Percentiles rank a stretch among this genome's conserved stretches.
These are phyloP conservation scores for Lutjanus argentimaculatus DNA, from an alignment of 2,797 vertebrate genomes.

Conservation along the genomic window DNA sequence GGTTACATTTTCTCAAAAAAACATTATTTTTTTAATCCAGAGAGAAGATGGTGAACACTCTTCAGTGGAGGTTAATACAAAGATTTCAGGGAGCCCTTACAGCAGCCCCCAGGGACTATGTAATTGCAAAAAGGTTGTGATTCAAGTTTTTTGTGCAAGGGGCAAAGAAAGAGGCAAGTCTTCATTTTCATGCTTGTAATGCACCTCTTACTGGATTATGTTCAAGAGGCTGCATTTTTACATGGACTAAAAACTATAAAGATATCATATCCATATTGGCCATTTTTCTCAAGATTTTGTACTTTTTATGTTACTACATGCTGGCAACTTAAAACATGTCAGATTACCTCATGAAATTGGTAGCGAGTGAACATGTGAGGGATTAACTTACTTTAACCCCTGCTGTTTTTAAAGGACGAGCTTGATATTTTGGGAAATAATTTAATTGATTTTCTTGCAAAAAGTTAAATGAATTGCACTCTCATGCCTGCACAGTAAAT, in stretches of 20 bases:
- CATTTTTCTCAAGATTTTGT: accelerated
- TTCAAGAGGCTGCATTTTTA: neutral
- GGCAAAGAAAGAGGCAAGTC: neutral
- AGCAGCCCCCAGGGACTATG: neutral
- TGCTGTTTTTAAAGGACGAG: neutral
- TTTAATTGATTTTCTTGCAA: neutral
- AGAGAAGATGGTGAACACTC: conserved; percentile 8
- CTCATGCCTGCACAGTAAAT: neutral
- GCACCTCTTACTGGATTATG: neutral
- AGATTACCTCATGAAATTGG: neutral
- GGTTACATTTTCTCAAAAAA: conserved; percentile 31
- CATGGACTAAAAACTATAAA: neutral
- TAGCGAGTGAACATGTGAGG: neutral
- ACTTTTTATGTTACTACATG: neutral
- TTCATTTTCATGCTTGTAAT: conserved; percentile 1
- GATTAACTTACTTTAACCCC: neutral
- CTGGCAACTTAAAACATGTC: neutral
- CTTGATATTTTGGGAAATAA: neutral
- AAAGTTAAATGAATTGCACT: neutral
- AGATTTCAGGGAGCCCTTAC: neutral
- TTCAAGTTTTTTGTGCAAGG: neutral
- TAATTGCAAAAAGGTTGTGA: neutral
- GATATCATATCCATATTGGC: neutral
- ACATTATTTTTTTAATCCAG: neutral
- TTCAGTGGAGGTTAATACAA: conserved; percentile 22